A percentile compares a stretch with the other conserved stretches of the same genome.
Evolutionary conservation across 2,797 vertebrate genomes (phyloP).

Genomic region (Synanceia verrucosa): DNA sequence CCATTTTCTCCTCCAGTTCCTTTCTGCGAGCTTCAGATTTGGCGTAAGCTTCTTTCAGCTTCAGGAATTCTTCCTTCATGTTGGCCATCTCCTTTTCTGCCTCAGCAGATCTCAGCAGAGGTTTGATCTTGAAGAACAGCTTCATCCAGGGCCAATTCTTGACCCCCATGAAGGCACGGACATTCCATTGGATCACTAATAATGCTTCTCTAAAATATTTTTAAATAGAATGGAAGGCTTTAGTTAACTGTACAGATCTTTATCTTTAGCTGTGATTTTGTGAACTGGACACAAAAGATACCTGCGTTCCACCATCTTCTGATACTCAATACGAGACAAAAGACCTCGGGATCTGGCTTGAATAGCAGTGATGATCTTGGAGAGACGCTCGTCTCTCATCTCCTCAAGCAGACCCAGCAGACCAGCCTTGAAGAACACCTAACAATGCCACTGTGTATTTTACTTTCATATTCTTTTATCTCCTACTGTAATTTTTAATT

Average conservation of each 20-base stretch:
- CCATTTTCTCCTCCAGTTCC: slow-evolving; percentile 85
- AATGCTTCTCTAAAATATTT: slow-evolving; percentile 81
- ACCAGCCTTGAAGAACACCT: slow-evolving; percentile 93
- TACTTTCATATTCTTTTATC: neutral
- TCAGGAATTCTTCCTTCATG: slow-evolving; percentile 83
- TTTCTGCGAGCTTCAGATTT: slow-evolving; percentile 82
- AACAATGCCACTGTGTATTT: neutral
- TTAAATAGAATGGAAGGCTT: neutral
- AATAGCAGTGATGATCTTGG: slow-evolving; percentile 88
- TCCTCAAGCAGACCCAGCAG: slow-evolving; percentile 89
- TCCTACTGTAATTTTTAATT: neutral
- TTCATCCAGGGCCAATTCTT: slow-evolving; percentile 96
- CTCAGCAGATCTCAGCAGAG: slow-evolving; percentile 88
- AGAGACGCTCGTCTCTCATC: slow-evolving; percentile 89
- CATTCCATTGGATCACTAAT: slow-evolving; percentile 88
- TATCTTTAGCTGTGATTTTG: neutral
- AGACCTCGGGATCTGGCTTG: slow-evolving; percentile 87
- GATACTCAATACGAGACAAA: slow-evolving; percentile 86
- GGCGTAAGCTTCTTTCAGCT: slow-evolving; percentile 81
- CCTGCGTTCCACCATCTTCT: slow-evolving; percentile 88
- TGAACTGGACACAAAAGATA: slow-evolving; percentile 43
- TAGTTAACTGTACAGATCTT: neutral
- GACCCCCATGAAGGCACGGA: slow-evolving; percentile 90
- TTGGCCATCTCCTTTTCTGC: slow-evolving; percentile 87
- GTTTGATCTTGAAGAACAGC: slow-evolving; percentile 92